phyloP scores from a whole-genome alignment of 2,888 invertebrate genomes.

The Spisula subtruncata region DNA sequence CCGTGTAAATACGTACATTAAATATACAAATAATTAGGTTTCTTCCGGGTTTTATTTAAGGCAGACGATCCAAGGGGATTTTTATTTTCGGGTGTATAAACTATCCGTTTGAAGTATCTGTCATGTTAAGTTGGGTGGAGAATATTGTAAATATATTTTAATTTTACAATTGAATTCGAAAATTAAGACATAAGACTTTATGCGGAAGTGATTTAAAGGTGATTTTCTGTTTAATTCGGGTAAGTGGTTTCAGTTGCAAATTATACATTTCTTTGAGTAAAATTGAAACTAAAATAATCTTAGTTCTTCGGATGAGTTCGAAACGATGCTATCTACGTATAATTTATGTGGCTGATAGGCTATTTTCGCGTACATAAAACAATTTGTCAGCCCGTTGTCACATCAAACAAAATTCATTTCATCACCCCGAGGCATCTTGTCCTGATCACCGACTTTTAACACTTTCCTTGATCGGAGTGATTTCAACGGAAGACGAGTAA shows the following conservation, averaged over 20 bases:
- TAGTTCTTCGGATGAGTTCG: background rate
- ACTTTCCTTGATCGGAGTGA: too few relatives aligned
- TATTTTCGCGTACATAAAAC: too few relatives aligned
- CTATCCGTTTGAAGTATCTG: background rate
- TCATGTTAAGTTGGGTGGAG: too few relatives aligned
- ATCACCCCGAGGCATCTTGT: background rate
- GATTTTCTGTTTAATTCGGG: background rate
- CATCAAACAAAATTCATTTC: background rate
- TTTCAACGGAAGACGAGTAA: too few relatives aligned
- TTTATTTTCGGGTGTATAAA: background rate
- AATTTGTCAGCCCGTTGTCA: background rate
- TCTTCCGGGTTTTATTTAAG: background rate
- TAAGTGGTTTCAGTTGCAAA: conserved; percentile 1
- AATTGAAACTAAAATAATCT: too few relatives aligned
- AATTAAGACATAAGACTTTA: background rate
- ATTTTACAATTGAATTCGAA: too few relatives aligned
- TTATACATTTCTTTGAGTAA: background rate
- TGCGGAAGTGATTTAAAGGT: background rate
- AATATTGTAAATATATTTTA: too few relatives aligned
- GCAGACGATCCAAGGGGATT: background rate
- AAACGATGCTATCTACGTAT: too few relatives aligned
- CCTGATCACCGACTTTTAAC: background rate
- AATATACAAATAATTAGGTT: background rate
- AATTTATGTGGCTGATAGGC: too few relatives aligned
- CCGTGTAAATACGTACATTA: background rate